Percentiles rank a stretch among this genome's conserved stretches.
These are phyloP conservation scores for Hemibagrus guttatus DNA, from an alignment of 2,797 vertebrate species.

Conservation along the genomic window DNA sequence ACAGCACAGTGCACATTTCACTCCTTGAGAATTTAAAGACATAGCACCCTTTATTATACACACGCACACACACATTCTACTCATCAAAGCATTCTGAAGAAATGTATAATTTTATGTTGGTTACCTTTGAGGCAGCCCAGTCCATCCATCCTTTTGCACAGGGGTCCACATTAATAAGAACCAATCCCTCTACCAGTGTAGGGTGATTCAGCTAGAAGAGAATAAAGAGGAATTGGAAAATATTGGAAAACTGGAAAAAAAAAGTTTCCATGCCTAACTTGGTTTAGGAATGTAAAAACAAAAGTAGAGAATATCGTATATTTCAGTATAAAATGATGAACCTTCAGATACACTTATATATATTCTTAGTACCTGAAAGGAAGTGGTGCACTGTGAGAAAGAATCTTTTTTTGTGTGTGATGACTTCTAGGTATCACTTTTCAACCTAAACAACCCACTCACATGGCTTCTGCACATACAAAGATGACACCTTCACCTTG, in stretches of 20 bases:
- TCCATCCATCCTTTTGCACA: conserved; percentile 97
- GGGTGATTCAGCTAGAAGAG: conserved; percentile 83
- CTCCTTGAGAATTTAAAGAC: background rate
- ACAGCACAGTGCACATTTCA: background rate
- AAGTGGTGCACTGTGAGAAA: conserved; percentile 14
- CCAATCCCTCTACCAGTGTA: conserved; percentile 86
- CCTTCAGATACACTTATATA: background rate
- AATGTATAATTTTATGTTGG: background rate
- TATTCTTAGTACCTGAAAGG: background rate
- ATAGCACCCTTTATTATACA: background rate
- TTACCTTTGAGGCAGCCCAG: conserved; percentile 93
- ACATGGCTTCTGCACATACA: background rate
- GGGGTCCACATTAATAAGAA: conserved; percentile 92
- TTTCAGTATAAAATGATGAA: background rate
- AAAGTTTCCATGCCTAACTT: background rate
- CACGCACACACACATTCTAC: too few species aligned
- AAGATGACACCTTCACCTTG: conserved; percentile 30
- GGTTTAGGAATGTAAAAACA: background rate
- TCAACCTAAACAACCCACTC: conserved; percentile 19
- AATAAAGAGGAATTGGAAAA: background rate
- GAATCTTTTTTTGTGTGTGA: background rate
- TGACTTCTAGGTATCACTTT: background rate
- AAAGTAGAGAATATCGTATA: background rate
- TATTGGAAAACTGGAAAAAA: too few species aligned
- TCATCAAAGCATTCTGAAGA: background rate